Percentiles rank a stretch among this genome's conserved stretches.
Evolutionary conservation across 2,888 invertebrate genomes (phyloP).

Genomic region (Sinhomidia bicolor): DNA sequence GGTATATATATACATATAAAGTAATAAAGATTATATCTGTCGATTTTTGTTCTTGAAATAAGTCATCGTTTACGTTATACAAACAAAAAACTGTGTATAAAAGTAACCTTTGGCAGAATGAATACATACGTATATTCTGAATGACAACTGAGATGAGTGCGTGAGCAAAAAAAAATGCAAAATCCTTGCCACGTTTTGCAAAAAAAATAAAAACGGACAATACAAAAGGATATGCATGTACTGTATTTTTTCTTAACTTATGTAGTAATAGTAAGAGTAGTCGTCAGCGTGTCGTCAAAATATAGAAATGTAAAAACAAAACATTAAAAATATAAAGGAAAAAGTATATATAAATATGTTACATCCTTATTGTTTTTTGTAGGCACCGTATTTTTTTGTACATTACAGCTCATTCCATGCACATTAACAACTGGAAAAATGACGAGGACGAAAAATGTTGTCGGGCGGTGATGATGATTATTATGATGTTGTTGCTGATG

Average conservation of each 20-base stretch:
- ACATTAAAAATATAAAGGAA: neutral
- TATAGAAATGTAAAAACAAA: slow-evolving; percentile 27
- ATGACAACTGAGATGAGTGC: neutral
- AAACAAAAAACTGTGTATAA: too few species aligned
- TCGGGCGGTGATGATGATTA: slow-evolving; percentile 7
- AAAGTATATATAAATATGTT: neutral
- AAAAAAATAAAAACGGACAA: too few species aligned
- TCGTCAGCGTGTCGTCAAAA: slow-evolving; percentile 29
- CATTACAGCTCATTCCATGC: slow-evolving; percentile 32
- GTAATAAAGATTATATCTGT: too few species aligned
- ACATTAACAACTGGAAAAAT: slow-evolving; percentile 42
- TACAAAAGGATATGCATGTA: too few species aligned
- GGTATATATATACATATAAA: neutral
- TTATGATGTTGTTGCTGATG: neutral
- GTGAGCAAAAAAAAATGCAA: neutral
- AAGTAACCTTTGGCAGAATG: neutral
- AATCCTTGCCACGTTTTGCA: neutral
- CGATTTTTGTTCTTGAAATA: slow-evolving; percentile 17
- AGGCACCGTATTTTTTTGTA: neutral
- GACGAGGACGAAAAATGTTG: slow-evolving; percentile 4
- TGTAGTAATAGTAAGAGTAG: too few species aligned
- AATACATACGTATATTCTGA: too few species aligned
- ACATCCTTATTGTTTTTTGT: neutral
- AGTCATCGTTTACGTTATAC: neutral
- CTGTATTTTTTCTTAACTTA: neutral